A percentile compares a stretch with the other conserved stretches of the same genome.
Evolutionary conservation across 2,888 invertebrate genomes (phyloP).

Genomic region (Sphaerophoria rueppellii): DNA sequence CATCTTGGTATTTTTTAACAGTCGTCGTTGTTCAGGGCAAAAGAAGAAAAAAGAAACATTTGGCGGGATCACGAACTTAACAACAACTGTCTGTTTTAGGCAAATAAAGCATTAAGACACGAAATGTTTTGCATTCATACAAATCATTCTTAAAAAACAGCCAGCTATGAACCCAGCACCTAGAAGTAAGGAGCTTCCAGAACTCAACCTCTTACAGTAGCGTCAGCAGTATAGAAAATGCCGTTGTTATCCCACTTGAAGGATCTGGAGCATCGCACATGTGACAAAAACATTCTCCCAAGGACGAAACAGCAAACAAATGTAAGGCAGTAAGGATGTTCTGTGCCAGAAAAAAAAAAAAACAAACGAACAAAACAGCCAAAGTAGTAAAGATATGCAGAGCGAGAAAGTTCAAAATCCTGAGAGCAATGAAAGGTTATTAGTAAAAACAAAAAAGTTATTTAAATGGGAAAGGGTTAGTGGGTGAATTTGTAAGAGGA

Average conservation of each 20-base stretch:
- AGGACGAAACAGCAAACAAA: slow-evolving; percentile 32
- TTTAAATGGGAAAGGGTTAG: background rate
- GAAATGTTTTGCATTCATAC: slow-evolving; percentile 41
- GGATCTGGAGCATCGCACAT: slow-evolving; percentile 38
- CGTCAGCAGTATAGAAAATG: no score
- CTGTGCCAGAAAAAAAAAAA: slow-evolving; percentile 9
- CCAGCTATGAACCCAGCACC: background rate
- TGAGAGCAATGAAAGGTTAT: slow-evolving; percentile 22
- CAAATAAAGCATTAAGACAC: slow-evolving; percentile 38
- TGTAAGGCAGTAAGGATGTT: slow-evolving; percentile 23
- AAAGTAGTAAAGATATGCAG: slow-evolving; percentile 13
- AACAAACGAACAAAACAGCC: background rate
- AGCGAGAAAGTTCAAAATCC: slow-evolving; percentile 32
- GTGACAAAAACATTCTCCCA: slow-evolving; percentile 36
- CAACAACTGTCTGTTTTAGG: slow-evolving; percentile 34
- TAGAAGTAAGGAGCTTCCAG: background rate
- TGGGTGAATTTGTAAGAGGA: background rate
- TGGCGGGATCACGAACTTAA: slow-evolving; percentile 26
- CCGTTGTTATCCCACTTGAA: slow-evolving; percentile 20
- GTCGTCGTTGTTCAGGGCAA: background rate
- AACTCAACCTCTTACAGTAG: no score
- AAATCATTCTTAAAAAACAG: slow-evolving; percentile 26
- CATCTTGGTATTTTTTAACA: background rate
- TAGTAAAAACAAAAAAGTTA: background rate
- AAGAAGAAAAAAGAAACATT: slow-evolving; percentile 9